Evolutionary conservation across 2,113 vertebrate species (phyloP).

Genomic region (Aegotheles bennettii): DNA sequence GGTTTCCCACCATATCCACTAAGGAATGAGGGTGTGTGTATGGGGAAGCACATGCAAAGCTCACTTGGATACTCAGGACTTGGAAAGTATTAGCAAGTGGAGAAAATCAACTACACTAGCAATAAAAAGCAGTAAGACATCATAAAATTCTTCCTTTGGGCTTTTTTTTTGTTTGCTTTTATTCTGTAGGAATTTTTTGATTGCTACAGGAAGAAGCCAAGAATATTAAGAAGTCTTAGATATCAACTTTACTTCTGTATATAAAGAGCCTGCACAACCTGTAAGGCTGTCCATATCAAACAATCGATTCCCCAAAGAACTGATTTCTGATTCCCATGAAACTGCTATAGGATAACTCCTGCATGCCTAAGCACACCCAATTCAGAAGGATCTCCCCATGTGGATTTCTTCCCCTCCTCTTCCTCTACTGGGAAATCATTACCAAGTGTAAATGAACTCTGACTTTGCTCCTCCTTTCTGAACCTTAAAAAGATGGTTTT

Average conservation of each 20-base stretch:
- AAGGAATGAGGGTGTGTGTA: constrained; percentile 2
- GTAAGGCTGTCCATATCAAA: background rate
- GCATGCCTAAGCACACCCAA: background rate
- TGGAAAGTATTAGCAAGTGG: constrained; percentile 7
- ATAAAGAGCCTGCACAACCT: background rate
- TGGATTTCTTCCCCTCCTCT: background rate
- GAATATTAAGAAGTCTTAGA: background rate
- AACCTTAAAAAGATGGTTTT: background rate
- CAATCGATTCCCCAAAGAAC: background rate
- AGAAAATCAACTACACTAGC: background rate
- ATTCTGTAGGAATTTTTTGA: background rate
- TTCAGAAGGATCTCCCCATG: background rate
- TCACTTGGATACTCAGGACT: background rate
- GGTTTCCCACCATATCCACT: background rate
- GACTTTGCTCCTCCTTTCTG: background rate
- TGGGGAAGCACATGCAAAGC: background rate
- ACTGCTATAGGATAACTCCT: background rate
- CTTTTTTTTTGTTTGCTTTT: background rate
- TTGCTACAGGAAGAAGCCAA: background rate
- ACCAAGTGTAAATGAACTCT: background rate
- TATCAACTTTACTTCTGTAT: background rate
- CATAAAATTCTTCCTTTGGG: background rate
- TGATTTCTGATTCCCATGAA: background rate
- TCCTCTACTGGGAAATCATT: background rate
- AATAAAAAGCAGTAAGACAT: background rate